Evolutionary conservation across 2,888 invertebrate species (phyloP).

Genomic region (Drosophila cognata): DNA sequence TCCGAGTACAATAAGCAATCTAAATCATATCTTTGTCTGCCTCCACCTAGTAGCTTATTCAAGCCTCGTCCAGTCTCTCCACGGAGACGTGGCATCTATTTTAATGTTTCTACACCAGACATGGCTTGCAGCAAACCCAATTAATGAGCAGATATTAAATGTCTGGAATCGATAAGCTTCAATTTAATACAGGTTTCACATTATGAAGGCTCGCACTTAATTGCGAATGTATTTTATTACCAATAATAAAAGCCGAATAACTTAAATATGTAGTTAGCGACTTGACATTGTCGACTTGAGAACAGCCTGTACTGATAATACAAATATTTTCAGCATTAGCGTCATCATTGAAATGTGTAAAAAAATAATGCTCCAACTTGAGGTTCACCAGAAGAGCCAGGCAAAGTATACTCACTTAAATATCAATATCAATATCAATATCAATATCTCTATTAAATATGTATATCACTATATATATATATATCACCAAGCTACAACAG

Average conservation of each 20-base stretch:
- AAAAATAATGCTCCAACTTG: too few species aligned
- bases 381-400: too few species aligned
- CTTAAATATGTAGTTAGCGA: not conserved
- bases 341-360: too few species aligned
- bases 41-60: slow-evolving; percentile 8
- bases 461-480: not conserved
- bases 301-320: not conserved
- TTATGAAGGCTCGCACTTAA: not conserved
- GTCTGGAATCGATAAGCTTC: not conserved
- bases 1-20: slow-evolving; percentile 8
- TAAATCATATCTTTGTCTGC: slow-evolving; percentile 19
- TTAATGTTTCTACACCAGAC: slow-evolving; percentile 21
- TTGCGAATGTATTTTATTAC: not conserved
- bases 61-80: not conserved
- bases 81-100: slow-evolving; percentile 8
- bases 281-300: too few species aligned
- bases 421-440: too few species aligned
- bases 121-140: not conserved
- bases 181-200: not conserved
- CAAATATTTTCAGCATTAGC: not conserved
- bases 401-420: too few species aligned
- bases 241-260: not conserved
- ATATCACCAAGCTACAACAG: too few species aligned
- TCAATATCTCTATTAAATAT: too few species aligned
- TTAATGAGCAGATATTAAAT: slow-evolving; percentile 31